These are phyloP conservation scores for Perodicticus potto DNA, from an alignment of 2,797 vertebrate genomes.

Conservation along the genomic window DNA sequence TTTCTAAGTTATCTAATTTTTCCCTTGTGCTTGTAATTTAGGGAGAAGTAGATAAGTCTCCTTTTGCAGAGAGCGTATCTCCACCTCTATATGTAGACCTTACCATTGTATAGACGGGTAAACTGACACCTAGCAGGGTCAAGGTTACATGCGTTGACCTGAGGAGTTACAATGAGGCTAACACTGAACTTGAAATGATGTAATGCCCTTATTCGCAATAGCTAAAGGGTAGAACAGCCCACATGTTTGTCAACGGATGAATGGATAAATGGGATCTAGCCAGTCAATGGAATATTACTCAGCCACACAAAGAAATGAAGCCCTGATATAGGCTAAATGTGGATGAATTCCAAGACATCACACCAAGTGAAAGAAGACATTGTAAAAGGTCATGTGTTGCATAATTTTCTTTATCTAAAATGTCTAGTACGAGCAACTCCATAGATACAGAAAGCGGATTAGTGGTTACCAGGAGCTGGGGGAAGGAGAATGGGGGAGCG, in stretches of 20 bases:
- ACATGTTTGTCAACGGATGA: not conserved
- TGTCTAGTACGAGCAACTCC: not conserved
- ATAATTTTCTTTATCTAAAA: not conserved
- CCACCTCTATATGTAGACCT: no score
- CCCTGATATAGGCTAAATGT: not conserved
- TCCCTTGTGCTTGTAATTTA: not conserved
- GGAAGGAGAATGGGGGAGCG: fast-evolving
- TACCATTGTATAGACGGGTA: not conserved
- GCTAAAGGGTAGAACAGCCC: not conserved
- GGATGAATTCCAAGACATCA: not conserved
- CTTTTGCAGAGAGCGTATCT: not conserved
- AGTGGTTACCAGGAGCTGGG: not conserved
- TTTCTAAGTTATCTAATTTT: slow-evolving; percentile 8
- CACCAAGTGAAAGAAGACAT: not conserved
- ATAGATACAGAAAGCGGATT: not conserved
- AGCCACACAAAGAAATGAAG: not conserved
- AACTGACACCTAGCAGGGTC: no score
- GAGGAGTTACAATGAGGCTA: not conserved
- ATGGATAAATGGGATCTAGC: not conserved
- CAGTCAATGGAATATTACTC: not conserved
- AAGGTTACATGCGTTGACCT: not conserved
- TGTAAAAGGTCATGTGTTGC: not conserved
- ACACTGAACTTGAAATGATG: not conserved
- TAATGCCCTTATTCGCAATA: not conserved
- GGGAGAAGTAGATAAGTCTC: not conserved